phyloP scores from a whole-genome alignment of 2,888 invertebrate genomes.

The Cheilosia vulpina region DNA sequence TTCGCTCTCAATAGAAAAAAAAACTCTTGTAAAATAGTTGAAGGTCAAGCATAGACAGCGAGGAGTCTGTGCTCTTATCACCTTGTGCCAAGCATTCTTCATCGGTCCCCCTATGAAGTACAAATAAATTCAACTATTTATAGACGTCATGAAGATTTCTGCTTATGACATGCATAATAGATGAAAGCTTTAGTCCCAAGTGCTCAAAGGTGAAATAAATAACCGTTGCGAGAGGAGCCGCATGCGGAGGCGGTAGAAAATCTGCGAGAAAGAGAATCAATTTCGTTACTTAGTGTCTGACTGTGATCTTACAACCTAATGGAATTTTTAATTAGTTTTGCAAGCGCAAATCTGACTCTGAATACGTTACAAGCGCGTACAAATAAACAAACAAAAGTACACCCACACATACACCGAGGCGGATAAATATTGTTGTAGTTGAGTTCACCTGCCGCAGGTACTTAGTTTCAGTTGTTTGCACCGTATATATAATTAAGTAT shows the following conservation, averaged over 20 bases:
- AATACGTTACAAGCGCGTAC: slow-evolving; percentile 7
- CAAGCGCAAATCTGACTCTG: slow-evolving; percentile 25
- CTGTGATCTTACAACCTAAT: slow-evolving; percentile 41
- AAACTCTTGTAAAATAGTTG: background rate
- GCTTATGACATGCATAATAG: slow-evolving; percentile 22
- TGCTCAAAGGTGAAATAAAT: slow-evolving; percentile 27
- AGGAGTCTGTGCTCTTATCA: slow-evolving; percentile 25
- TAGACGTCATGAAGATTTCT: slow-evolving; percentile 35
- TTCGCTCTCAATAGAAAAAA: slow-evolving; percentile 7
- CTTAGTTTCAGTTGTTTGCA: slow-evolving; percentile 7
- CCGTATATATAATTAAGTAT: slow-evolving; percentile 33
- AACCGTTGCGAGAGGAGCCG: background rate
- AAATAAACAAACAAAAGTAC: slow-evolving; percentile 28
- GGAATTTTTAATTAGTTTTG: slow-evolving; percentile 54
- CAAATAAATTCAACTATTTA: slow-evolving; percentile 50
- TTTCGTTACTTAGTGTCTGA: slow-evolving; percentile 36
- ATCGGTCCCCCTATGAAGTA: background rate
- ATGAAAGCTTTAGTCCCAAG: slow-evolving; percentile 32
- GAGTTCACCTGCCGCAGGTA: slow-evolving; percentile 39
- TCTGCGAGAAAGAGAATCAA: slow-evolving; percentile 28
- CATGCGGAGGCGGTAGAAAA: background rate
- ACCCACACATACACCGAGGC: slow-evolving; percentile 3
- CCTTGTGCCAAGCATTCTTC: slow-evolving; percentile 17
- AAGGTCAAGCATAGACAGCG: slow-evolving; percentile 44
- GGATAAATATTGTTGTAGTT: slow-evolving; percentile 9